Conservation (phyloP, 2,888 invertebrate genomes). For the Drosophila cyrtoloma region DNA sequence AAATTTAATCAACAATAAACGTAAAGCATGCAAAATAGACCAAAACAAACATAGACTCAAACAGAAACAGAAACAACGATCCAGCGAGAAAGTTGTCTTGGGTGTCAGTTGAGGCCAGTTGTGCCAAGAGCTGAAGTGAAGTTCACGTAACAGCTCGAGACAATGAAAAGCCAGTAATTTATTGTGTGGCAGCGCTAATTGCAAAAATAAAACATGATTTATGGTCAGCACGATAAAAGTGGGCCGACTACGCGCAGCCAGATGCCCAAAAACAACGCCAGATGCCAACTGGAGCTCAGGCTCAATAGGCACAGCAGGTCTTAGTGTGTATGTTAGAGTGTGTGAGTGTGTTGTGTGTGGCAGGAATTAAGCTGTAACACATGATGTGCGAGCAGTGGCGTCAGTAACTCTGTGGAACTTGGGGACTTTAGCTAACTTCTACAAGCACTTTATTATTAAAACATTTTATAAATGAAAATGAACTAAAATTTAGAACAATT, state of each 20-base stretch:
- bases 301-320: slow-evolving; percentile 32
- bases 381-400: slow-evolving; percentile 39
- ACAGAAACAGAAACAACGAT: not conserved
- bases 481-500: not conserved
- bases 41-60: slow-evolving; percentile 39
- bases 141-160: slow-evolving; percentile 54
- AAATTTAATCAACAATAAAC: slow-evolving; percentile 69
- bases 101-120: slow-evolving; percentile 21
- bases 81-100: not conserved
- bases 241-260: slow-evolving; percentile 29
- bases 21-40: slow-evolving; percentile 62
- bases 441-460: not conserved
- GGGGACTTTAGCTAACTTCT: not conserved
- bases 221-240: slow-evolving; percentile 63
- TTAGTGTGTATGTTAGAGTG: slow-evolving; percentile 6
- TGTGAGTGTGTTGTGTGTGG: slow-evolving; percentile 13
- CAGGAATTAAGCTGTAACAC: slow-evolving; percentile 56
- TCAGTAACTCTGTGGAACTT: not conserved
- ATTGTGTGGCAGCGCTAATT: slow-evolving; percentile 75
- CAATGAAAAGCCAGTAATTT: slow-evolving; percentile 77
- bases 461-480: not conserved
- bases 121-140: slow-evolving; percentile 14
- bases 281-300: slow-evolving; percentile 26
- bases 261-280: slow-evolving; percentile 23
- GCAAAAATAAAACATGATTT: slow-evolving; percentile 80